These are phyloP conservation scores for Cynoglossus semilaevis DNA, from an alignment of 2,113 vertebrate species.

Conservation along the genomic window DNA sequence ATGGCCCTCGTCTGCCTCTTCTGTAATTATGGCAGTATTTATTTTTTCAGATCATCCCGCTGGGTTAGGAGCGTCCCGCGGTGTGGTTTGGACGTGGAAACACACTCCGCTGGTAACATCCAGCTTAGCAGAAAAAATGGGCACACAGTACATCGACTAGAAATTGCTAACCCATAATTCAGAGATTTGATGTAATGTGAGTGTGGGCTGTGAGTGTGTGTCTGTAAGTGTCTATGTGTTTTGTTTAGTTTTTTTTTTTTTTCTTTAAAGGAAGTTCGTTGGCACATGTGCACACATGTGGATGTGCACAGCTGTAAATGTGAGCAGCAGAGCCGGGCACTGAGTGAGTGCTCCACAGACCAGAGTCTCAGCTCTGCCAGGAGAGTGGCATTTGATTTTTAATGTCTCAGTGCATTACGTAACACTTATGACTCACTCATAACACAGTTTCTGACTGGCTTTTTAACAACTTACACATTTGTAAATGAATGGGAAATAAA, in stretches of 20 bases:
- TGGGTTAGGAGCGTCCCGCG: conserved; percentile 69
- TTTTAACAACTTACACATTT: conserved; percentile 19
- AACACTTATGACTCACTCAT: conserved; percentile 17
- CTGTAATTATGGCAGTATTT: conserved; percentile 83
- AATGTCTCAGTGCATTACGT: conserved; percentile 25
- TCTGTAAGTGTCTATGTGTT: conserved; percentile 20
- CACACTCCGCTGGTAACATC: conserved; percentile 61
- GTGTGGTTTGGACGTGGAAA: conserved; percentile 74
- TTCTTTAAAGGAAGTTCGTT: too few species aligned
- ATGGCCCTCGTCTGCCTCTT: conserved; percentile 77
- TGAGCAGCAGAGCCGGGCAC: conserved; percentile 5
- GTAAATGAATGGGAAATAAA: not conserved
- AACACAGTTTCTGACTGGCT: conserved; percentile 4
- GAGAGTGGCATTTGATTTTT: conserved; percentile 38
- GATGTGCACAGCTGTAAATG: conserved; percentile 17
- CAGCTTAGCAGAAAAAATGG: conserved; percentile 63
- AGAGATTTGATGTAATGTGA: conserved; percentile 62
- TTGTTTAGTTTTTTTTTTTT: conserved; percentile 1
- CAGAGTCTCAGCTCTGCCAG: conserved; percentile 21
- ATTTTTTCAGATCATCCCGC: conserved; percentile 76
- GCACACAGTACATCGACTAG: conserved; percentile 48
- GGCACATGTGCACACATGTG: conserved; percentile 21
- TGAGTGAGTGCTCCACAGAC: conserved; percentile 31
- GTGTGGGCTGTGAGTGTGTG: conserved; percentile 32
- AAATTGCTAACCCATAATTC: conserved; percentile 72